These are phyloP conservation scores for Catostylus mosaicus DNA, from an alignment of 30 jellyfish, hydroid and myxozoan genomes.

Conservation along the genomic window DNA sequence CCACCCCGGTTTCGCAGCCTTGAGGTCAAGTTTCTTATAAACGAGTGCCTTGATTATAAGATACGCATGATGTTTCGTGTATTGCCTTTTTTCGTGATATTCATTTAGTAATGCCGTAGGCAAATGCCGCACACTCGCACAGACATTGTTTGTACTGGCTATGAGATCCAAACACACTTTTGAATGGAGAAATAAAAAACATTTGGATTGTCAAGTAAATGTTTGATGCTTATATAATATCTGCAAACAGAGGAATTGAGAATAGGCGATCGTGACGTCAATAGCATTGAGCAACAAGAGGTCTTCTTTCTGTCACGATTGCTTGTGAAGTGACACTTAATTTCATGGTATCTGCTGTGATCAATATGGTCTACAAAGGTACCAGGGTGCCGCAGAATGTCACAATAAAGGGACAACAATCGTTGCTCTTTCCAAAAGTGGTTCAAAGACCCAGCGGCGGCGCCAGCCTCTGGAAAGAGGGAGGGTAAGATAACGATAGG, in stretches of 20 bases:
- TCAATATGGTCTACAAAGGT: too few relatives aligned
- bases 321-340: too few relatives aligned
- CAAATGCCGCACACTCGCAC: neutral
- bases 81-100: neutral
- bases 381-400: too few relatives aligned
- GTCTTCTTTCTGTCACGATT: neutral
- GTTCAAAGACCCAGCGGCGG: too few relatives aligned
- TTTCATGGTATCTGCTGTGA: too few relatives aligned
- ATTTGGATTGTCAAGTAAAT: conserved; percentile 18
- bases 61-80: neutral
- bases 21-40: too few relatives aligned
- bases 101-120: neutral
- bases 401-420: too few relatives aligned
- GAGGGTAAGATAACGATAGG: too few relatives aligned
- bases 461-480: too few relatives aligned
- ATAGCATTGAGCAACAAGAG: neutral
- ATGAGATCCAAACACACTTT: conserved; percentile 23
- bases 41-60: too few relatives aligned
- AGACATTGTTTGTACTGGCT: neutral
- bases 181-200: neutral
- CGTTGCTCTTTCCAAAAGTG: too few relatives aligned
- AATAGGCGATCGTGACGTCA: conserved; percentile 3
- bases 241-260: neutral
- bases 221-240: conserved; percentile 2
- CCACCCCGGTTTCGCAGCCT: too few relatives aligned